Conservation (phyloP, 30 jellyfish, hydroid and myxozoan species). For the Hydra vulgaris region DNA sequence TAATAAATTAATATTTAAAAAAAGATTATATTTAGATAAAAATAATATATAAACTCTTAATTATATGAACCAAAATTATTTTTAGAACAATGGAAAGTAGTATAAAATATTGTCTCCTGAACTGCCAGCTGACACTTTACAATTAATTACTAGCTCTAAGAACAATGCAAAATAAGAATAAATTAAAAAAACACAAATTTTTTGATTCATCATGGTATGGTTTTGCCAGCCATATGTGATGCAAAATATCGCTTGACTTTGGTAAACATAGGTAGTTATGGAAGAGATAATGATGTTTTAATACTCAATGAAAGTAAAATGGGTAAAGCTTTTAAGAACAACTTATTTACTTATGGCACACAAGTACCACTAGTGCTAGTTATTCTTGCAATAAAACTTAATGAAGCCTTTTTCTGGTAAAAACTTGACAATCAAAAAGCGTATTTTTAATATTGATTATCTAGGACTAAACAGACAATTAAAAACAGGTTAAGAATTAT, state of each 20-base stretch:
- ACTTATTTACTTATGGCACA: background rate
- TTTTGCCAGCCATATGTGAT: constrained; percentile 38
- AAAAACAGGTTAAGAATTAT: constrained; percentile 36
- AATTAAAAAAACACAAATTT: too few relatives aligned
- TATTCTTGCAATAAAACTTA: background rate
- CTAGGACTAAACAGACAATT: constrained; percentile 35
- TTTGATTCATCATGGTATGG: constrained; percentile 2
- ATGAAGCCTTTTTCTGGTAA: constrained; percentile 53
- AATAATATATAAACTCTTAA: too few relatives aligned
- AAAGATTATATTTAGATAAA: too few relatives aligned
- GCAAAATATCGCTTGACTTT: constrained; percentile 13
- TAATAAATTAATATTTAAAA: too few relatives aligned
- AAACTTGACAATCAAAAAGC: constrained; percentile 17
- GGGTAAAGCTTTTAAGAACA: constrained; percentile 31
- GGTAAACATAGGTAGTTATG: constrained; percentile 50
- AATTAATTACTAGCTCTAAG: background rate
- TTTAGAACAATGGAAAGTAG: background rate
- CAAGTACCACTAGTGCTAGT: constrained; percentile 7
- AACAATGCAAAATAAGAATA: background rate
- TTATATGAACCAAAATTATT: background rate
- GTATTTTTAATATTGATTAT: constrained; percentile 30
- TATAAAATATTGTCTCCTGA: background rate
- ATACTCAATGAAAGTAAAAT: constrained; percentile 20
- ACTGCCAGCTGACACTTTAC: background rate
- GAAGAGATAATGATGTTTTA: constrained; percentile 39